Evolutionary conservation across 2,113 vertebrate genomes (phyloP).

Genomic region (Melanostigma gelatinosum): DNA sequence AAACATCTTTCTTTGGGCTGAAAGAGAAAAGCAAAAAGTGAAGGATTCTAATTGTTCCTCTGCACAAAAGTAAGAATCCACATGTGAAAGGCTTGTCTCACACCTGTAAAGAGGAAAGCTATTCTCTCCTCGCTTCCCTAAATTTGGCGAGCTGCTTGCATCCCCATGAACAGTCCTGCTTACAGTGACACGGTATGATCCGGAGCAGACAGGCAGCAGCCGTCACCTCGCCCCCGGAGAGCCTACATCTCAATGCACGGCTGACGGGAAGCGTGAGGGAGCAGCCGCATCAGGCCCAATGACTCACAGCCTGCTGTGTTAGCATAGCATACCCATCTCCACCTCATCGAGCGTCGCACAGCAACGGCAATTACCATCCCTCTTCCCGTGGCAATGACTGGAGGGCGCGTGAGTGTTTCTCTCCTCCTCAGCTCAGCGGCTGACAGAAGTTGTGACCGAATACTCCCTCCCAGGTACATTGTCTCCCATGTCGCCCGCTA

Average conservation of each 20-base stretch:
- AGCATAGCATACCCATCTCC: constrained; percentile 65
- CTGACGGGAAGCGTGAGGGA: constrained; percentile 61
- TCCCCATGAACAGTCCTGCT: constrained; percentile 7
- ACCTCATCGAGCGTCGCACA: constrained; percentile 56
- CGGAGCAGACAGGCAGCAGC: constrained; percentile 37
- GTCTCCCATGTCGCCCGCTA: constrained; percentile 31
- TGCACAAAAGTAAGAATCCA: constrained; percentile 4
- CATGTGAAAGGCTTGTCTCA: background rate
- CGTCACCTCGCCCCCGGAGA: constrained; percentile 46
- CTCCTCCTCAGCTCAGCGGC: constrained; percentile 35
- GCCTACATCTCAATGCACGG: constrained; percentile 35
- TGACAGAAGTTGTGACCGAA: constrained; percentile 44
- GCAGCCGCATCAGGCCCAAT: constrained; percentile 55
- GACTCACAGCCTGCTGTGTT: constrained; percentile 67
- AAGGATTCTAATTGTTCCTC: background rate
- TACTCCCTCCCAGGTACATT: constrained; percentile 39
- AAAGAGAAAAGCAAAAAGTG: background rate
- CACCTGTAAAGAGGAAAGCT: constrained; percentile 8
- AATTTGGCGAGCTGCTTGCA: constrained; percentile 15
- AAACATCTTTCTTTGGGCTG: background rate
- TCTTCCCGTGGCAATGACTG: constrained; percentile 59
- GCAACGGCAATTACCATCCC: constrained; percentile 64
- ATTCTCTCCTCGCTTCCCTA: background rate
- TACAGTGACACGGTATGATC: constrained; percentile 41
- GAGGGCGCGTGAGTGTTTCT: constrained; percentile 48